Conservation (phyloP, 2,888 invertebrate species). For the Pachydiplax longipennis region DNA sequence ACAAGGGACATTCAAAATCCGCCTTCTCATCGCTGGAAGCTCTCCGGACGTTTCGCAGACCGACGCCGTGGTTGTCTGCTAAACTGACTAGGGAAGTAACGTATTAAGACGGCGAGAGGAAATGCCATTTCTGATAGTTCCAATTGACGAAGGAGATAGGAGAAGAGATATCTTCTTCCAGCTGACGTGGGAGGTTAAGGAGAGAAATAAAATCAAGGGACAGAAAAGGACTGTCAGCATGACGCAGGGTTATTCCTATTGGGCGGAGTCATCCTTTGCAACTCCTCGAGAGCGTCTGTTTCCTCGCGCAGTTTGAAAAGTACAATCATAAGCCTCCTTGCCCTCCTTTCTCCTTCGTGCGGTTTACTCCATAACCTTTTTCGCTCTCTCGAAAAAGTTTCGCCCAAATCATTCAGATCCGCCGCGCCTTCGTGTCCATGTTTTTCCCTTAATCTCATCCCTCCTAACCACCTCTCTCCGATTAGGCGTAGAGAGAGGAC, state of each 20-base stretch:
- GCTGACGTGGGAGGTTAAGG: not conserved
- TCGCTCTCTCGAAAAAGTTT: not conserved
- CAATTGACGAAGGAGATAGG: constrained; percentile 2
- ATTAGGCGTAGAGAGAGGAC: not conserved
- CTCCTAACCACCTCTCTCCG: not conserved
- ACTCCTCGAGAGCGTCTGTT: not conserved
- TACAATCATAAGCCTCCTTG: not conserved
- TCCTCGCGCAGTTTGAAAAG: not conserved
- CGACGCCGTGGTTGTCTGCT: not conserved
- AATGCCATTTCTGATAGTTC: not conserved
- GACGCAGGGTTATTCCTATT: not conserved
- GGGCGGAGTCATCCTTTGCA: not conserved
- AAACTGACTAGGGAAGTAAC: constrained; percentile 4
- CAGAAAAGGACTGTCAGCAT: not conserved
- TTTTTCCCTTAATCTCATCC: not conserved
- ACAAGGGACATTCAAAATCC: not conserved
- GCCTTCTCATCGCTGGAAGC: not conserved
- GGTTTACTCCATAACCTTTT: not conserved
- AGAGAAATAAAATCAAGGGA: not conserved
- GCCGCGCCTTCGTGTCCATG: not conserved
- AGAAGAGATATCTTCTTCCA: not conserved
- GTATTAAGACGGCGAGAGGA: constrained; percentile 28
- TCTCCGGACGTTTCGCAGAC: not conserved
- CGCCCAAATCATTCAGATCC: not conserved
- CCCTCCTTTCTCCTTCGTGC: not conserved